Conservation (phyloP, 2,888 invertebrate species). For the Cosmopolites sordidus region DNA sequence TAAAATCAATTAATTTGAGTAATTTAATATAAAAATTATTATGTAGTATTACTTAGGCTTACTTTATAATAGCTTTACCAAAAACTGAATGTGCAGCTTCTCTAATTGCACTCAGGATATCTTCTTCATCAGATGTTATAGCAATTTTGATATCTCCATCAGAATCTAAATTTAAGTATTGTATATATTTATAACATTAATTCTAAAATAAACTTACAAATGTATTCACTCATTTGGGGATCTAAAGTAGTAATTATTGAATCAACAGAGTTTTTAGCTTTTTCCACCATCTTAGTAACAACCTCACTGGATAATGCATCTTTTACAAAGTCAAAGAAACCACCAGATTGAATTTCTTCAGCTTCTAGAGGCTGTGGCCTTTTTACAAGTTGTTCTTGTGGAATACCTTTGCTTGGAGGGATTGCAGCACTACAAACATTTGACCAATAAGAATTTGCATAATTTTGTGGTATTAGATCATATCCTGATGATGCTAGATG, state of each 20-base stretch:
- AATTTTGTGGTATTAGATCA: no score
- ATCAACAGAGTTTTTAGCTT: constrained; percentile 76
- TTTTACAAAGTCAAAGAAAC: constrained; percentile 65
- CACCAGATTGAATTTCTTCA: constrained; percentile 41
- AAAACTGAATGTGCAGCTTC: constrained; percentile 78
- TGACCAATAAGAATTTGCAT: no score
- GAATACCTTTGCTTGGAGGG: constrained; percentile 45
- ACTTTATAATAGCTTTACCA: constrained; percentile 75
- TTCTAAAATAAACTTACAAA: constrained; percentile 63
- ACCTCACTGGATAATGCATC: constrained; percentile 63
- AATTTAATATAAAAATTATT: not conserved
- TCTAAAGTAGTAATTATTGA: constrained; percentile 83
- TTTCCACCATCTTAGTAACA: constrained; percentile 66
- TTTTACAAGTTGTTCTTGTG: constrained; percentile 27
- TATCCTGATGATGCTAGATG: no score
- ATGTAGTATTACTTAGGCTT: constrained; percentile 39
- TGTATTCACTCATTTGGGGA: constrained; percentile 84
- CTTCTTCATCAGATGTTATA: constrained; percentile 73
- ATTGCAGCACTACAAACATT: constrained; percentile 44
- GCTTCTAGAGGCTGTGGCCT: constrained; percentile 19
- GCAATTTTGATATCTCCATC: constrained; percentile 74
- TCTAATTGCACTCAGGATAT: constrained; percentile 69
- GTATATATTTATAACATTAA: not conserved
- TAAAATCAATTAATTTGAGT: no score
- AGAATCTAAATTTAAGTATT: constrained; percentile 54